Base-by-base conservation (phyloP, 2,113 vertebrate species). In the Naja naja region DNA sequence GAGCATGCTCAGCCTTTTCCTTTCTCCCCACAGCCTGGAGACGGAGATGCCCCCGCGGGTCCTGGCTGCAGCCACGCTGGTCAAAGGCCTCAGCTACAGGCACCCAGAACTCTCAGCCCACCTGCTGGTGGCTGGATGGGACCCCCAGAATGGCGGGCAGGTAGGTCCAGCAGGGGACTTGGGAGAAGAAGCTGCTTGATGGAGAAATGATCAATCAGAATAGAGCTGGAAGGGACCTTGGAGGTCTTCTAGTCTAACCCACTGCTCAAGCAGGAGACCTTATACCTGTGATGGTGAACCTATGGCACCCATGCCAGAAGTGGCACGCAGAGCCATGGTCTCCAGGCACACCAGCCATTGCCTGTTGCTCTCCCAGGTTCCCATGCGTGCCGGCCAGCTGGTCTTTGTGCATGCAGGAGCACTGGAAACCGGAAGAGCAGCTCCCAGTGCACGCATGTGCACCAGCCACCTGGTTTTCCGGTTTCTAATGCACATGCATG, bases 121-220 rank as follows among this genome's bases (percentile, higher is more conserved):
- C 91, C 98, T 99, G 12, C 98, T 99, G 30, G 98, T 99, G 49
- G 98, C 98, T 0, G 98, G 98, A 30, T 99, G 98, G 98, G 98
- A 99, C 97, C 95, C 92, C 52, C 96, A 91, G 54, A 91, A 81
- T 4, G 98, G 98, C 1, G 98, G 98, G 34, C 98, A 99, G 97
- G 98, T 98, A 90, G 94, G 97, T 56, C 85, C 22, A 2, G 95
- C 0, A 23, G 45, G 1, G 5, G 43, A 22, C 30, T 23, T 22
- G 10, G 7, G 5, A 64, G 11, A 47, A 54, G n/a, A 34, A 14
- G 30, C 3, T 54, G 52, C 52, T 81, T 2, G 1, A 6, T 39
- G 34, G 34, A 18, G 16, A 39, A 81, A 3, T 81, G 27, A 54
- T 64, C 60, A 64, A 14, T 64, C 60, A 14, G 27, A 30, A 60